Base-by-base conservation (phyloP, 2,888 invertebrate species). In the Himalopsyche anomala region DNA sequence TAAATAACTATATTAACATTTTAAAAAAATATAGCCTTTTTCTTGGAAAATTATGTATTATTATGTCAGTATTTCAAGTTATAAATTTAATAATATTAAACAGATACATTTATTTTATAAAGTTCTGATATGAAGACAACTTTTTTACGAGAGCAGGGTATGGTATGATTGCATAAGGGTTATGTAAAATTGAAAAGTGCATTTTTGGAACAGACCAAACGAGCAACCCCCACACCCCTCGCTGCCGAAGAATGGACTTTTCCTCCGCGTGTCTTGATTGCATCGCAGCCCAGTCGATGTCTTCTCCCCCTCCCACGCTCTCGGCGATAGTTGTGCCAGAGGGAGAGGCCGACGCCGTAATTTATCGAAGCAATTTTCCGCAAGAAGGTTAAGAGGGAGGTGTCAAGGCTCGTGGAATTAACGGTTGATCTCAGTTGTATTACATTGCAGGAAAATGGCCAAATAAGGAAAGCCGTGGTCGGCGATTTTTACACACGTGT, bases 351-450 rank as follows among this genome's bases (percentile, higher is more conserved):
- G 17, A 28, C 79, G 74, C 82, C 85, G 55, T 85, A 82, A 85
- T 85, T 85, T 85, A 85, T 85, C 82, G 81, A 82, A 85, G 85
- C 79, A 85, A 85, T 85, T 82, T 85, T 79, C 82, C 79, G 51
- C 56, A 19, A 55, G 84, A 40, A n/a, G 38, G 56, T 28, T 69
- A 19, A 28, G 81, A 36, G 79, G 51, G 62, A 62, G 79, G 62
- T 55, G 83, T 51, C 83, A 83, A 83, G 86, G 86, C 56, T 62
- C 45, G 83, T 40, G 83, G 80, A 82, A 62, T 81, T 82, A 82
- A 54, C 40, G 82, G 80, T 55, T 56, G 82, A 54, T 69, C 19
- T 42, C 83, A 74, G 38, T 74, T 74, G 74, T 74, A 74, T 74
- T 38, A 74, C 74, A 74, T 74, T 74, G 74, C 74, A 74, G 74